These are phyloP conservation scores for Actinia tenebrosa DNA, from an alignment of 64 coral and sea anemone species.

Conservation along the genomic window DNA sequence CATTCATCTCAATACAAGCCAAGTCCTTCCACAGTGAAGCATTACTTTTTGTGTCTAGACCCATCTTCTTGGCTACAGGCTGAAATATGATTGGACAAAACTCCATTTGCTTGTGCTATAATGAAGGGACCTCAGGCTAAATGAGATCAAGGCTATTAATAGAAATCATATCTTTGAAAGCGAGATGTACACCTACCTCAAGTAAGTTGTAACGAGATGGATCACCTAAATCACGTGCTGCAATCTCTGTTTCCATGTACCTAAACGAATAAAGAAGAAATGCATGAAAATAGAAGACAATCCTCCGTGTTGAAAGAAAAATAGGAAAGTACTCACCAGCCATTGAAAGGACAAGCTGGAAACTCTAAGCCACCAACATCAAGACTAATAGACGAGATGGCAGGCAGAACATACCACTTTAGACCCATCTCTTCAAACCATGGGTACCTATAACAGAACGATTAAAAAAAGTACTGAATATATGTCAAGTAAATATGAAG, in stretches of 20 bases:
- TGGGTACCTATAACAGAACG: slow-evolving; percentile 22
- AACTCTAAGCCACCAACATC: slow-evolving; percentile 91
- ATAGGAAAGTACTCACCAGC: slow-evolving; percentile 55
- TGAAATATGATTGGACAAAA: neutral
- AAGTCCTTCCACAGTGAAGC: slow-evolving; percentile 77
- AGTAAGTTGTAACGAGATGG: slow-evolving; percentile 74
- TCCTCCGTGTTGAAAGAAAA: neutral
- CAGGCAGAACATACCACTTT: slow-evolving; percentile 78
- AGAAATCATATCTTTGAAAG: neutral
- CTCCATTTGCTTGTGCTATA: too few relatives aligned
- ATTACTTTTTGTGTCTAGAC: slow-evolving; percentile 67
- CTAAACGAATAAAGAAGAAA: neutral
- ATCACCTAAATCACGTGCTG: slow-evolving; percentile 70
- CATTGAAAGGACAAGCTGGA: slow-evolving; percentile 77
- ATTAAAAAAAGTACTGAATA: too few relatives aligned
- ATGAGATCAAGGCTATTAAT: too few relatives aligned
- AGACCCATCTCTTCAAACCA: slow-evolving; percentile 82
- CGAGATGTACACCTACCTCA: slow-evolving; percentile 33
- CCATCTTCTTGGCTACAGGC: slow-evolving; percentile 80
- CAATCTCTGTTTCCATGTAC: slow-evolving; percentile 96
- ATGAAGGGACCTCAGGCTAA: too few relatives aligned
- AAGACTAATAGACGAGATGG: slow-evolving; percentile 67
- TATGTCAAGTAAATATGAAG: too few relatives aligned
- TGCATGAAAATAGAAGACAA: neutral
- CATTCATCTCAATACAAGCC: slow-evolving; percentile 57